These are phyloP conservation scores for Hystrix brachyura DNA, from an alignment of 2,113 vertebrate species.

Conservation along the genomic window DNA sequence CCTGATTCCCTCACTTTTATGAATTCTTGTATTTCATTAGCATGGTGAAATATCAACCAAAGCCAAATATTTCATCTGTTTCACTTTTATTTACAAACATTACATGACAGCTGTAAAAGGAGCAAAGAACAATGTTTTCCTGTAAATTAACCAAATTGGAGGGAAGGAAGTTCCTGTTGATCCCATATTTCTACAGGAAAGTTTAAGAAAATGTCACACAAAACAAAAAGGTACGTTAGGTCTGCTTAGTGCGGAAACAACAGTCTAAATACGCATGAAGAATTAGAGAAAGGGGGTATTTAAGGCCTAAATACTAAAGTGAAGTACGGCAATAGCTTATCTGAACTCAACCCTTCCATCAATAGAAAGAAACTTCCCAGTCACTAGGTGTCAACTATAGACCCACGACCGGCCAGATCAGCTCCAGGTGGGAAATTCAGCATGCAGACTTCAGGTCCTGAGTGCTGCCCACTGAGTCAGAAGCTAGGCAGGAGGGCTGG, in stretches of 20 bases:
- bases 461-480: background rate
- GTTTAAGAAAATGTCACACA: background rate
- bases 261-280: background rate
- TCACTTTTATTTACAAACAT: slow-evolving; percentile 50
- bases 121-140: background rate
- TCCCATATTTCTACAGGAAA: background rate
- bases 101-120: background rate
- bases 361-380: background rate
- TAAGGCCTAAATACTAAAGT: background rate
- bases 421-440: background rate
- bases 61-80: slow-evolving; percentile 31
- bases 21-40: slow-evolving; percentile 40
- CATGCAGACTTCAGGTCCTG: background rate
- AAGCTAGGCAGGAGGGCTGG: background rate
- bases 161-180: background rate
- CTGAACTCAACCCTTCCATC: background rate
- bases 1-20: background rate
- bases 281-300: background rate
- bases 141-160: slow-evolving; percentile 12
- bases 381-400: background rate
- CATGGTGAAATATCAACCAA: slow-evolving; percentile 26
- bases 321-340: background rate
- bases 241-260: background rate
- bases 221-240: background rate
- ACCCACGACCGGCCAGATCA: background rate